Percentiles rank a stretch among this genome's conserved stretches.
phyloP scores from a whole-genome alignment of 1,140 invertebrate genomes.

The Venturia canescens region DNA sequence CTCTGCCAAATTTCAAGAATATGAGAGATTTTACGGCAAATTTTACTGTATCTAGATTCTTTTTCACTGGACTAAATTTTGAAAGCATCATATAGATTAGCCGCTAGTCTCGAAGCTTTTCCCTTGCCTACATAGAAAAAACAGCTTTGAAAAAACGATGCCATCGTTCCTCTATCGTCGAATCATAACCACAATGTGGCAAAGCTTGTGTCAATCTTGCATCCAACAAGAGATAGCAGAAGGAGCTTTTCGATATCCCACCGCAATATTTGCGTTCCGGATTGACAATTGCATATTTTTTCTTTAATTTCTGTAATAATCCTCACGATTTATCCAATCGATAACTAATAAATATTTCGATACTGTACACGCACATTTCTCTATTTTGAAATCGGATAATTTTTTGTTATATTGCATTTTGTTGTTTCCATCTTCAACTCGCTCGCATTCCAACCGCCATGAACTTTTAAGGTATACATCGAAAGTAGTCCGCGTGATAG shows the following conservation, averaged over 20 bases:
- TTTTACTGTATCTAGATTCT: not conserved
- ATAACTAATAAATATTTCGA: conserved; percentile 63
- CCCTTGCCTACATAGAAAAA: conserved; percentile 89
- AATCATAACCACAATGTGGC: conserved; percentile 76
- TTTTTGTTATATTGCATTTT: not conserved
- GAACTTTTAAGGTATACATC: conserved; percentile 86
- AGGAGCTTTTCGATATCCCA: conserved; percentile 88
- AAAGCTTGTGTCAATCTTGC: conserved; percentile 89
- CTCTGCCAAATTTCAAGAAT: conserved; percentile 93
- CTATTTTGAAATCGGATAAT: not conserved
- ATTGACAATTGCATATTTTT: conserved; percentile 81
- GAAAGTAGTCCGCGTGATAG: conserved; percentile 86
- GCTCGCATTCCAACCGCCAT: conserved; percentile 69
- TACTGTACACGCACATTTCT: conserved; percentile 12
- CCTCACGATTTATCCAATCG: conserved; percentile 78
- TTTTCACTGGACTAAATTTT: conserved; percentile 77
- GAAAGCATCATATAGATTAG: conserved; percentile 93
- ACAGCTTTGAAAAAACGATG: conserved; percentile 84
- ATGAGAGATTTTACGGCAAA: conserved; percentile 83
- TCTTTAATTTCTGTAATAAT: conserved; percentile 72
- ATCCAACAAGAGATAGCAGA: conserved; percentile 94
- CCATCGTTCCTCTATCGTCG: conserved; percentile 80
- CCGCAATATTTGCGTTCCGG: conserved; percentile 85
- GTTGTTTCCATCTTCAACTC: conserved; percentile 3
- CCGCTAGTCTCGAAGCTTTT: conserved; percentile 89